These are phyloP conservation scores for Ceratosolen solmsi DNA, from an alignment of 1,140 invertebrate genomes.

Conservation along the genomic window DNA sequence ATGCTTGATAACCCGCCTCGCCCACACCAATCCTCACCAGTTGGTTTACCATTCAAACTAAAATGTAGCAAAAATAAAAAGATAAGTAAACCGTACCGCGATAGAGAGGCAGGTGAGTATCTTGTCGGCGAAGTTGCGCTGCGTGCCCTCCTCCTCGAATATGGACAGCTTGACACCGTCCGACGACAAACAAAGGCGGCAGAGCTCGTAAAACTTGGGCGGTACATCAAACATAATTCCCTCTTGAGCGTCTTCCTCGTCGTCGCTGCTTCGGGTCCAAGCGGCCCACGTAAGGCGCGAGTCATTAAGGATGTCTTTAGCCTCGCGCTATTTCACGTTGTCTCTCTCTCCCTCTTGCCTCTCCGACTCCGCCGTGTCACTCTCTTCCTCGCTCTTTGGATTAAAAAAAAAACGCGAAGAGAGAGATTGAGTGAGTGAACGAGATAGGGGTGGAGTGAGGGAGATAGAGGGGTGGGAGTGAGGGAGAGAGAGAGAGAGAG, in stretches of 20 bases:
- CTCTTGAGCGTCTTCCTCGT: background rate
- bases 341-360: background rate
- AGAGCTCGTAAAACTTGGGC: conserved; percentile 74
- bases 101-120: conserved; percentile 72
- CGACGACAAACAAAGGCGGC: conserved; percentile 74
- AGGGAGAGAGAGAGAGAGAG: background rate
- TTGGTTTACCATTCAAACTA: too few species aligned
- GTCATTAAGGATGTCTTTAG: conserved; percentile 51
- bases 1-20: too few species aligned
- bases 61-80: background rate
- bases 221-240: conserved; percentile 74
- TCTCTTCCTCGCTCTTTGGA: background rate
- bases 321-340: conserved; percentile 41
- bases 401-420: background rate
- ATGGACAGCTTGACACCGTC: conserved; percentile 74
- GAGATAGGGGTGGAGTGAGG: background rate
- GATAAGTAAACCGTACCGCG: conserved; percentile 62
- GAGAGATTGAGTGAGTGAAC: background rate
- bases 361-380: background rate
- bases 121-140: conserved; percentile 72
- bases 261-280: conserved; percentile 47
- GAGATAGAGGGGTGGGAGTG: background rate
- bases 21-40: too few species aligned
- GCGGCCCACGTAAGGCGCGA: conserved; percentile 42
- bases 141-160: conserved; percentile 72